A percentile compares a stretch with the other conserved stretches of the same genome.
Conservation (phyloP, 2,113 vertebrate species). For the Columba janthina region DNA sequence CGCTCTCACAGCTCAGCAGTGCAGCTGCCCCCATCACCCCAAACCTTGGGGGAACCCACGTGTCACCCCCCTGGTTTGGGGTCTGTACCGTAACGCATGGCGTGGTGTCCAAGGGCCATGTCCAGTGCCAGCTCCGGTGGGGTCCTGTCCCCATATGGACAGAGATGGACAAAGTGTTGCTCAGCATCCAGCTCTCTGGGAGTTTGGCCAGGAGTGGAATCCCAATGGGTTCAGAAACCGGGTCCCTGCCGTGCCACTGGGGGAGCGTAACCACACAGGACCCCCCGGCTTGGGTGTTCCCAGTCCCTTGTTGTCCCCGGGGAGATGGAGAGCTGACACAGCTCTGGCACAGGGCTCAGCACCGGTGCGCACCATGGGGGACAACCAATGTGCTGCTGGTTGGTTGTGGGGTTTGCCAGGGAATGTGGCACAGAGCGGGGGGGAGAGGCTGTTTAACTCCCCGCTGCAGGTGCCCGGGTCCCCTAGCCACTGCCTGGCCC, state of each 20-base stretch:
- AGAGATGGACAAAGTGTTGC: fast-evolving
- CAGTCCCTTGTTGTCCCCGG: background rate
- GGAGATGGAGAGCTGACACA: fast-evolving
- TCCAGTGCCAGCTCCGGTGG: fast-evolving
- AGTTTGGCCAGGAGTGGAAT: fast-evolving
- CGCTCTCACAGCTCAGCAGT: fast-evolving
- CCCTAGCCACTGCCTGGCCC: background rate
- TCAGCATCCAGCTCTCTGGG: background rate
- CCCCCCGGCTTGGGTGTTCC: too few relatives aligned
- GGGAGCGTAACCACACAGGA: fast-evolving
- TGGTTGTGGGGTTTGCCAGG: fast-evolving
- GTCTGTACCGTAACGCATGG: too few relatives aligned
- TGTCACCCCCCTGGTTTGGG: too few relatives aligned
- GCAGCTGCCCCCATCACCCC: fast-evolving
- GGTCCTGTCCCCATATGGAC: background rate
- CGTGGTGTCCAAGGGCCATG: background rate
- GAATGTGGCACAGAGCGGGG: background rate
- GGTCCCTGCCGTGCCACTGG: background rate
- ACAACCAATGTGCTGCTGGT: fast-evolving
- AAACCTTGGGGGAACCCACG: fast-evolving
- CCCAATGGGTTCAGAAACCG: fast-evolving
- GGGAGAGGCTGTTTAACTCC: background rate
- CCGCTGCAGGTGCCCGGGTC: background rate
- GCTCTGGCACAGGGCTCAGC: background rate
- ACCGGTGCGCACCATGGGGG: background rate